Conservation (phyloP, 2,113 vertebrate species). For the Riparia riparia region DNA sequence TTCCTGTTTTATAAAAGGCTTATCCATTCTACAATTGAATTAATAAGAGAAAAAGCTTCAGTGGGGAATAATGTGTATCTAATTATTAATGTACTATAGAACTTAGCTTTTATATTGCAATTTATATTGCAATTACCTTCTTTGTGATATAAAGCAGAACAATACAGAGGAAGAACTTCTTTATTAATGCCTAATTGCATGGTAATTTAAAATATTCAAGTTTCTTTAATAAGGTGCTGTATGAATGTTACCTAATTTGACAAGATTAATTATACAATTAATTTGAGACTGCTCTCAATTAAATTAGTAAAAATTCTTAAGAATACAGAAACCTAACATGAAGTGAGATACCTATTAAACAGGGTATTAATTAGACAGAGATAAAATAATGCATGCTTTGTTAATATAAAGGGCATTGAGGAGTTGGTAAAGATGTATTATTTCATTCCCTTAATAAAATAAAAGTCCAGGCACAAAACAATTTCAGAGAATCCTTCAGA, state of each 20-base stretch:
- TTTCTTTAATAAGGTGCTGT: constrained; percentile 83
- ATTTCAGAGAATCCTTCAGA: constrained; percentile 22
- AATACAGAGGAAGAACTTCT: constrained; percentile 81
- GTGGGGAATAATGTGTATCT: constrained; percentile 79
- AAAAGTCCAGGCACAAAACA: constrained; percentile 54
- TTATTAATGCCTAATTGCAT: constrained; percentile 85
- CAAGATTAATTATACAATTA: constrained; percentile 90
- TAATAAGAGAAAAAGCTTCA: constrained; percentile 71
- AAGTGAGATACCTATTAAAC: constrained; percentile 79
- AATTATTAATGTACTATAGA: constrained; percentile 83
- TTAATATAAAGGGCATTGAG: constrained; percentile 77
- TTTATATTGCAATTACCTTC: constrained; percentile 83
- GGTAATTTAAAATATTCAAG: constrained; percentile 82
- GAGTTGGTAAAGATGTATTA: constrained; percentile 74
- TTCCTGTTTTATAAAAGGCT: constrained; percentile 63
- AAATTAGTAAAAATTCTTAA: constrained; percentile 84
- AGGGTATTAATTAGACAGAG: constrained; percentile 79
- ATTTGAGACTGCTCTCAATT: constrained; percentile 85
- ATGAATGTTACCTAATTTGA: constrained; percentile 86
- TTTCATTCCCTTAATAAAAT: constrained; percentile 76
- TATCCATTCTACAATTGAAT: constrained; percentile 67
- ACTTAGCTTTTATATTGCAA: constrained; percentile 82
- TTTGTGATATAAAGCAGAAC: constrained; percentile 85
- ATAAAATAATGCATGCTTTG: constrained; percentile 80
- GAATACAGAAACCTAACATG: constrained; percentile 76